These are phyloP conservation scores for Apamea crenata DNA, from an alignment of 2,888 invertebrate species.

Conservation along the genomic window DNA sequence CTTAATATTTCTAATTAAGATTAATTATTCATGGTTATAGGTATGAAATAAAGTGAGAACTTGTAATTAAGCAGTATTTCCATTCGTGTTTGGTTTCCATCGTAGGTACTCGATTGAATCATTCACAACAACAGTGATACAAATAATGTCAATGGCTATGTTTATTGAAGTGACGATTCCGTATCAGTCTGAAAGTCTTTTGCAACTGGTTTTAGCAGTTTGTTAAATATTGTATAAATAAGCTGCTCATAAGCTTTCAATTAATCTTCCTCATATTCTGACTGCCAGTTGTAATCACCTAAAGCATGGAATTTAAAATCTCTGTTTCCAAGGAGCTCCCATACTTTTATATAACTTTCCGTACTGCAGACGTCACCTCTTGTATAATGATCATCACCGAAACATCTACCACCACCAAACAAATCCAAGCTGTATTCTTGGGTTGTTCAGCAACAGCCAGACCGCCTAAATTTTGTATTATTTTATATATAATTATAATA, in stretches of 20 bases:
- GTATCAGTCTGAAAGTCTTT: slow-evolving; percentile 43
- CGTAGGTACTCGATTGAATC: slow-evolving; percentile 57
- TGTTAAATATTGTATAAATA: slow-evolving; percentile 24
- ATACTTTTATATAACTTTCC: not conserved
- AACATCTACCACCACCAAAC: not conserved
- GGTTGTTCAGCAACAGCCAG: not conserved
- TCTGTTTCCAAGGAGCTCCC: not conserved
- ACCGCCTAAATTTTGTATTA: not conserved
- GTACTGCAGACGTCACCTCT: no score
- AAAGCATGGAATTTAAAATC: not conserved
- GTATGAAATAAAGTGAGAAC: slow-evolving; percentile 12
- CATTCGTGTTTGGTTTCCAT: slow-evolving; percentile 51
- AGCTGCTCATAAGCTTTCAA: not conserved
- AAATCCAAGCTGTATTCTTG: not conserved
- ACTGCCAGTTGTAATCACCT: not conserved
- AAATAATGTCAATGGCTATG: slow-evolving; percentile 54
- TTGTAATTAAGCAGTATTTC: slow-evolving; percentile 13
- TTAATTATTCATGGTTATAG: not conserved
- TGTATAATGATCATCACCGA: not conserved
- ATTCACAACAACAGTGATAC: slow-evolving; percentile 66
- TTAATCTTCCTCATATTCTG: not conserved
- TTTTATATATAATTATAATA: not conserved
- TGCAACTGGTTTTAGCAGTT: slow-evolving; percentile 36
- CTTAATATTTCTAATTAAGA: not conserved
- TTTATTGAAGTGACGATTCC: slow-evolving; percentile 49